Conservation (phyloP, 2,888 invertebrate species). For the Drosophila infuscata region DNA sequence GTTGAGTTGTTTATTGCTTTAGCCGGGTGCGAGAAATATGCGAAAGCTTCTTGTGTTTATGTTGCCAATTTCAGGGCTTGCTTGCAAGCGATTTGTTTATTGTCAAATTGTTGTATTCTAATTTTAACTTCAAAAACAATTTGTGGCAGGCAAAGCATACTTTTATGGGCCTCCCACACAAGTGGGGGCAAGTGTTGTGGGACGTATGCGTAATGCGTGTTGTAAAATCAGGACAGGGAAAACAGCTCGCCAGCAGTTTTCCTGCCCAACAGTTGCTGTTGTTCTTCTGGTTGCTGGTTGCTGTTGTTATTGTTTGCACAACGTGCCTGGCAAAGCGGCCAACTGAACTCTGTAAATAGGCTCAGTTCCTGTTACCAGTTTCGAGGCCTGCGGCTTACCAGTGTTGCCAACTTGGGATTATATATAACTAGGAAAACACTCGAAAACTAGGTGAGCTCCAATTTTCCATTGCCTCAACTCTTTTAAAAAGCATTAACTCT, state of each 20-base stretch:
- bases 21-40: slow-evolving; percentile 32
- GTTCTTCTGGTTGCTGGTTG: slow-evolving; percentile 5
- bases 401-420: slow-evolving; percentile 12
- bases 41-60: slow-evolving; percentile 38
- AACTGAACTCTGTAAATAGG: slow-evolving; percentile 23
- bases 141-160: slow-evolving; percentile 35
- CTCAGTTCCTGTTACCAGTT: slow-evolving; percentile 16
- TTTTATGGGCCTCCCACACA: slow-evolving; percentile 38
- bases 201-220: slow-evolving; percentile 34
- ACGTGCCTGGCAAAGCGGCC: slow-evolving; percentile 48
- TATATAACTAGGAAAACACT: background rate
- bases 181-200: background rate
- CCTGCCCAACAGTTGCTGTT: slow-evolving; percentile 1
- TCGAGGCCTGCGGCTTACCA: background rate
- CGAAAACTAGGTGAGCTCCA: background rate
- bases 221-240: background rate
- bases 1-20: slow-evolving; percentile 57
- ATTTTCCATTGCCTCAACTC: background rate
- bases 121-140: slow-evolving; percentile 57
- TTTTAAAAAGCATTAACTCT: background rate
- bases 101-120: slow-evolving; percentile 36
- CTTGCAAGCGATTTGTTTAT: slow-evolving; percentile 36
- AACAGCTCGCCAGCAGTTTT: background rate
- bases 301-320: slow-evolving; percentile 32
- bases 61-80: slow-evolving; percentile 21